These are phyloP conservation scores for Andricus curvator DNA, from an alignment of 2,888 invertebrate genomes.

Conservation along the genomic window DNA sequence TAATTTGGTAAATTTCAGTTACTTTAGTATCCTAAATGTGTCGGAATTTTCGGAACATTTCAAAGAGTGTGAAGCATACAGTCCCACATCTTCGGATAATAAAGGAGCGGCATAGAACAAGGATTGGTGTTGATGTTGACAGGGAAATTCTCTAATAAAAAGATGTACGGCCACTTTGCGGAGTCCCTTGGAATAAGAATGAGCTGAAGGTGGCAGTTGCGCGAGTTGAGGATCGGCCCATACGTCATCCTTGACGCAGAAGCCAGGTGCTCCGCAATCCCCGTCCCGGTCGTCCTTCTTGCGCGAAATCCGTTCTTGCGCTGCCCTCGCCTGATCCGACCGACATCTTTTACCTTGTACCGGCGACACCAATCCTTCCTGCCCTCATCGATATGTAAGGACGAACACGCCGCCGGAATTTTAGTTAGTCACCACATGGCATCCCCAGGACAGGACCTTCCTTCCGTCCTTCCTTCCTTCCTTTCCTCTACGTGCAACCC, in stretches of 20 bases:
- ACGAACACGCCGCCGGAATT: constrained; percentile 73
- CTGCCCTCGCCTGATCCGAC: constrained; percentile 59
- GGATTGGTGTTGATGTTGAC: constrained; percentile 56
- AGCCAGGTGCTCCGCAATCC: constrained; percentile 67
- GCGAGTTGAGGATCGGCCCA: constrained; percentile 58
- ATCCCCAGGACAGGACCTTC: constrained; percentile 41
- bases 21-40: no score
- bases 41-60: no score
- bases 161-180: constrained; percentile 57
- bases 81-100: background rate
- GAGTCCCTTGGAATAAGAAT: constrained; percentile 65
- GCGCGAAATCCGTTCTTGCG: constrained; percentile 69
- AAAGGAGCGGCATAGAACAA: constrained; percentile 15
- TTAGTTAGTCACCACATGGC: constrained; percentile 71
- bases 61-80: background rate
- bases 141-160: constrained; percentile 60
- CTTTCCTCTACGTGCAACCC: constrained; percentile 56
- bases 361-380: constrained; percentile 62
- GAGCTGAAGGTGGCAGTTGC: constrained; percentile 61
- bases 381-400: constrained; percentile 74
- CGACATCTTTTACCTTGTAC: constrained; percentile 69
- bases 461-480: constrained; percentile 47
- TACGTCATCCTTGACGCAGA: constrained; percentile 72
- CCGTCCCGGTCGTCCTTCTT: constrained; percentile 68
- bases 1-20: no score